Evolutionary conservation across 2,888 invertebrate species (phyloP), one percentile per base, ranked within the genome.

Genomic region (Tetanocera ferruginea): DNA sequence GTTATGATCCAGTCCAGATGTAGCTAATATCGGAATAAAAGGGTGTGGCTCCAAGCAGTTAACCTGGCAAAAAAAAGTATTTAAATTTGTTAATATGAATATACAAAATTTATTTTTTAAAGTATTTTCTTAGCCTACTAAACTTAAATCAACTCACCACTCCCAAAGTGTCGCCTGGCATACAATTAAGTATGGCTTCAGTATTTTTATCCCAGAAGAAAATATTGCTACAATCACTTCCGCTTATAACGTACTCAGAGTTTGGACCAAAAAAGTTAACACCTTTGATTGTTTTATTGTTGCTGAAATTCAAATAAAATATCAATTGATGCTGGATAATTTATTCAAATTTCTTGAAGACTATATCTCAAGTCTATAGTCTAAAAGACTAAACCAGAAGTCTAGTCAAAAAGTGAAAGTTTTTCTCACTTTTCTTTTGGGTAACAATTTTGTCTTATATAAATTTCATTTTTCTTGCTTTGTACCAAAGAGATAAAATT

Each of bases 21-120:
- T 97, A 14, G 97, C 98, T 83, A 98, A 90, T 79, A 96, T 93
- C 0, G 98, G 98, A 85, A 94, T 92, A 81, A 93, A 91, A 0
- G 98, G 98, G 90, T 98, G 98, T 0, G 96, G 94, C 87, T 98
- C 98, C 86, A 98, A 91, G 83, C 96, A 96, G 90, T 98, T 98
- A 0, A 89, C 86, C 87, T 87, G 51, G 51, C 80, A 80, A 28
- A 9, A 23, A 31, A 51, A 71, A n/a, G n/a, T 25, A 55, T 55
- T 52, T 69, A 70, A 72, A 28, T 73, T 14, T 71, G 14, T 5
- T 70, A 37, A 28, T 43, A 19, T 17, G 43, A 37, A 43, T 19
- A 8, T 23, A 60, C 3, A 64, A 43, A 67, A 37, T 19, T 37
- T n/a, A 37, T n/a, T 11, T 69, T 23, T 69, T 43, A 14, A 51